Evolutionary conservation across 37 sponge, comb jelly and placozoan species (phyloP).

Genomic region (Chondrilla cf. caribensis): DNA sequence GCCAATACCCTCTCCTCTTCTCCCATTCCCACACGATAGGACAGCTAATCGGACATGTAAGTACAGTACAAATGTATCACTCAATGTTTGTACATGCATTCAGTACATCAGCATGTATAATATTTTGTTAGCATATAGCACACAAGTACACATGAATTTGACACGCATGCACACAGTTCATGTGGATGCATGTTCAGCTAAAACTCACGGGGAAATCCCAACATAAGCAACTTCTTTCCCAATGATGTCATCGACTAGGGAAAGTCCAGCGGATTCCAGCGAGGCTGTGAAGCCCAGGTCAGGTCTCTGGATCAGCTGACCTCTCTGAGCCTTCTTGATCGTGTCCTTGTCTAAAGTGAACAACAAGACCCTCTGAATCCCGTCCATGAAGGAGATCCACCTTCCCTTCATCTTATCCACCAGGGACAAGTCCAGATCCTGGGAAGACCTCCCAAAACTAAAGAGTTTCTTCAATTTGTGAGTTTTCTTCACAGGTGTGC

Average conservation of each 20-base stretch:
- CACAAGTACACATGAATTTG: too few relatives aligned
- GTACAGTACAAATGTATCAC: neutral
- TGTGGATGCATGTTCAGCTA: too few relatives aligned
- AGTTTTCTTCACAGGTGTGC: neutral
- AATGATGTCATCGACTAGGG: constrained; percentile 64
- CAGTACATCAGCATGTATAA: neutral
- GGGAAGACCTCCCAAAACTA: neutral
- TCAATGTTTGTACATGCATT: neutral
- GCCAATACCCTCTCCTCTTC: constrained; percentile 31
- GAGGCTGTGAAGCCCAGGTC: constrained; percentile 36
- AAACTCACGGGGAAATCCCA: constrained; percentile 55
- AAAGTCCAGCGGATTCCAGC: constrained; percentile 50
- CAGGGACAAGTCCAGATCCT: neutral
- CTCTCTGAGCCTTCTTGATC: constrained; percentile 11
- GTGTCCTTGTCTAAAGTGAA: constrained; percentile 43
- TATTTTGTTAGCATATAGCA: too few relatives aligned
- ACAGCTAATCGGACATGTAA: constrained; percentile 35
- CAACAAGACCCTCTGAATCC: constrained; percentile 64
- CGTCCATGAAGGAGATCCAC: constrained; percentile 80
- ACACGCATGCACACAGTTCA: too few relatives aligned
- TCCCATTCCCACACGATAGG: constrained; percentile 48
- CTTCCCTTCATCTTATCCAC: constrained; percentile 16
- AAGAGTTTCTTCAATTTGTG: neutral
- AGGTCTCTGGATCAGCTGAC: constrained; percentile 20
- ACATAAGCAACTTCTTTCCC: constrained; percentile 73